Conservation (phyloP, 2,113 vertebrate genomes). For the Hypomesus transpacificus region DNA sequence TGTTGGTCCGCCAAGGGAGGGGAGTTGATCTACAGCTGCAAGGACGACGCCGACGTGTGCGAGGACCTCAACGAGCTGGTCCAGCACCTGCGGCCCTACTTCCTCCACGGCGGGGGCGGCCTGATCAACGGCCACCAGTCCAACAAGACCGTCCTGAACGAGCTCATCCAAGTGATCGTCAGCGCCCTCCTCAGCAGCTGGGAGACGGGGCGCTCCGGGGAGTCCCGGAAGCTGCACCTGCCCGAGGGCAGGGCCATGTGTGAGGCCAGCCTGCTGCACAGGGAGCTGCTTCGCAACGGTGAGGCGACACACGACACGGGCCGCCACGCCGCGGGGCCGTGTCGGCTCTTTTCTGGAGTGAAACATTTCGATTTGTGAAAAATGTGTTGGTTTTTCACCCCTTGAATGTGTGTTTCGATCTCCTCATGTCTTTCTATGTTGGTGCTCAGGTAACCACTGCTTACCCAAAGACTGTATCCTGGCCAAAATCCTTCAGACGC, state of each 20-base stretch:
- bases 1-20: conserved; percentile 74
- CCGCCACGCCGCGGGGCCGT: too few relatives aligned
- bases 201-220: conserved; percentile 68
- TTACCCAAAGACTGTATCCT: conserved; percentile 87
- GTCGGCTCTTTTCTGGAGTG: too few relatives aligned
- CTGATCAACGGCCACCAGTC: conserved; percentile 76
- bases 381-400: too few relatives aligned
- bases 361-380: too few relatives aligned
- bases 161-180: conserved; percentile 87
- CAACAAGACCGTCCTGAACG: conserved; percentile 79
- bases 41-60: conserved; percentile 74
- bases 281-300: conserved; percentile 81
- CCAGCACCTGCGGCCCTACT: conserved; percentile 88
- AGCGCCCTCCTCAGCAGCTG: conserved; percentile 79
- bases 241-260: conserved; percentile 80
- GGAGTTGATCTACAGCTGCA: conserved; percentile 90
- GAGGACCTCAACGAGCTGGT: conserved; percentile 83
- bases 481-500: conserved; percentile 87
- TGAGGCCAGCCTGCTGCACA: conserved; percentile 83
- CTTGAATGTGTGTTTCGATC: too few relatives aligned
- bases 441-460: conserved; percentile 68
- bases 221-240: conserved; percentile 64
- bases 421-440: neutral
- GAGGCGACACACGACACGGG: conserved; percentile 31
- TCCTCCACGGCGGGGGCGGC: conserved; percentile 77